phyloP scores from a whole-genome alignment of 1,140 invertebrate species.

The Drusus annulatus region DNA sequence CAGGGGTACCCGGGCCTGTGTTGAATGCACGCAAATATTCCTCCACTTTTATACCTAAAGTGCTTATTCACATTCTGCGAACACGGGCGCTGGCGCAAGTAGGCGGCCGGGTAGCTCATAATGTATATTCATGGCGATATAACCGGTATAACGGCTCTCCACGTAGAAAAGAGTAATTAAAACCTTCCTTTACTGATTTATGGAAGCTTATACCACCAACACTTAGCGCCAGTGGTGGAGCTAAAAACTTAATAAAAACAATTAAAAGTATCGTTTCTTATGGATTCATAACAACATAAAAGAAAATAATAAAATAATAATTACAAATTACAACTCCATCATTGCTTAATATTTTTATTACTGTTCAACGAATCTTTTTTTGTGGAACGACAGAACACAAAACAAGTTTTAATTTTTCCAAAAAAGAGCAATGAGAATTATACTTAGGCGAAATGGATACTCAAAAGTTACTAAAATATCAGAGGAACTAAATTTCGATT shows the following conservation, averaged over 20 bases:
- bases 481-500: too few relatives aligned
- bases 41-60: constrained; percentile 54
- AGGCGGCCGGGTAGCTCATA: constrained; percentile 46
- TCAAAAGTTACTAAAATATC: too few relatives aligned
- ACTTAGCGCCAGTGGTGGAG: constrained; percentile 9
- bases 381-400: too few relatives aligned
- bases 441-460: too few relatives aligned
- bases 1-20: constrained; percentile 35
- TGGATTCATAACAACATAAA: too few relatives aligned
- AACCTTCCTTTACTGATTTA: constrained; percentile 60
- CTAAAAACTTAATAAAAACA: not conserved
- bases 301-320: too few relatives aligned
- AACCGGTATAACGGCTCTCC: constrained; percentile 37
- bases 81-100: constrained; percentile 31
- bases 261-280: not conserved
- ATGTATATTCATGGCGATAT: constrained; percentile 56
- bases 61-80: constrained; percentile 56
- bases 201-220: constrained; percentile 30
- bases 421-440: too few relatives aligned
- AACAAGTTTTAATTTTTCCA: too few relatives aligned
- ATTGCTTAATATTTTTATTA: too few relatives aligned
- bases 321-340: too few relatives aligned
- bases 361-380: too few relatives aligned
- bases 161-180: constrained; percentile 60
- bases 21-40: constrained; percentile 54